Evolutionary conservation across 53 echinoderm and acorn worm genomes (phyloP).

Genomic region (Echinometra lucunter): DNA sequence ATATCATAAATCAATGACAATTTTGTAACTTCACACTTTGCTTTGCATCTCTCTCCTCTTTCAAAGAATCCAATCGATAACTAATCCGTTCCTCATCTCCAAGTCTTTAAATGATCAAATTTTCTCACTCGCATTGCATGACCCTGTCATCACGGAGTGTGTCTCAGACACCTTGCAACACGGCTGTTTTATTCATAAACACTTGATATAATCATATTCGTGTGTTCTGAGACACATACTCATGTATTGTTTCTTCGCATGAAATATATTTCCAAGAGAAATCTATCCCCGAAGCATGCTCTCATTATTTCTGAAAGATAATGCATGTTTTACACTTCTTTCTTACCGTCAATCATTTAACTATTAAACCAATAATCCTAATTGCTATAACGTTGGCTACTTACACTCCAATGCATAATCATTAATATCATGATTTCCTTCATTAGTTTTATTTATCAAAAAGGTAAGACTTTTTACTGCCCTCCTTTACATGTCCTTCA

Average conservation of each 20-base stretch:
- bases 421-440: background rate
- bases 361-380: too few species aligned
- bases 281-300: too few species aligned
- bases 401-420: too few species aligned
- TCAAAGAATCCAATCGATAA: conserved; percentile 8
- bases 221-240: background rate
- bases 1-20: conserved; percentile 67
- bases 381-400: too few species aligned
- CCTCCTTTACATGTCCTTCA: background rate
- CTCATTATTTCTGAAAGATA: too few species aligned
- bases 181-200: background rate
- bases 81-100: conserved; percentile 43
- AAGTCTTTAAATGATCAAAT: conserved; percentile 44
- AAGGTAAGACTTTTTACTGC: background rate
- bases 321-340: background rate
- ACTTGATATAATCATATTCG: conserved; percentile 3
- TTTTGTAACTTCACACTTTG: conserved; percentile 65
- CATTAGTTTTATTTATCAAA: background rate
- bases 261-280: too few species aligned
- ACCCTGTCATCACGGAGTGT: background rate
- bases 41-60: background rate
- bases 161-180: background rate
- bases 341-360: too few species aligned
- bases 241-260: background rate
- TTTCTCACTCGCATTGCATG: background rate